Evolutionary conservation across 2,888 invertebrate genomes (phyloP), one percentile per base, ranked within the genome.

Genomic region (Blomia tropicalis): DNA sequence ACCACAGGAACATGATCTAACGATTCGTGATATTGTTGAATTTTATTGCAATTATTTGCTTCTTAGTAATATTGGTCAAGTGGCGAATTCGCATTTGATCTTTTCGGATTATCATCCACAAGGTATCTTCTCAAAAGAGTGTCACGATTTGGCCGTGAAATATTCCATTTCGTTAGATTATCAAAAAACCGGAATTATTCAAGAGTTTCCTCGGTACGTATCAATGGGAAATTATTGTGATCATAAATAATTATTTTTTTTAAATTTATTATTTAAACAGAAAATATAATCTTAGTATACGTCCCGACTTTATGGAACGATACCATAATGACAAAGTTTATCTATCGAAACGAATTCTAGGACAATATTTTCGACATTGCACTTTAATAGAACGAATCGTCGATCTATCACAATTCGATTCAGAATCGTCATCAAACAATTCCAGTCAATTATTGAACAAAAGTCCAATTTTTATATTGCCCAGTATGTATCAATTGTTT

Each of bases 251-350:
- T 36, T 25, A 22, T 17, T 14, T 59, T n/a, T 19, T 23, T 32
- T 23, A n/a, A n/a, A n/a, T n/a, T n/a, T n/a, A n/a, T n/a, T n/a
- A n/a, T 1, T n/a, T 4, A 53, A n/a, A 22, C 51, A 25, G 22
- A 32, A 32, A 32, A 19, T 56, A n/a, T 19, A 11, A 11, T 22
- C 25, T 67, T 14, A 63, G 63, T 22, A 17, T 59, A 5, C 68
- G 65, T 58, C 68, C 68, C 3, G 68, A 68, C 56, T 68, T 68
- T 60, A 68, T 68, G 68, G 66, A 66, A 32, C 68, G 67, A 43
- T 63, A 60, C n/a, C 11, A 2, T 2, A 47, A 7, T 47, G 65
- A 65, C 22, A 64, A 64, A 32, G 62, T 62, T 22, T 68, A 68
- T 62, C 61, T 63, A 54, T 68, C 68, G 3, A 60, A 43, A 30